These are phyloP conservation scores for Cyclura pinguis DNA, from an alignment of 2,797 vertebrate species.

Conservation along the genomic window DNA sequence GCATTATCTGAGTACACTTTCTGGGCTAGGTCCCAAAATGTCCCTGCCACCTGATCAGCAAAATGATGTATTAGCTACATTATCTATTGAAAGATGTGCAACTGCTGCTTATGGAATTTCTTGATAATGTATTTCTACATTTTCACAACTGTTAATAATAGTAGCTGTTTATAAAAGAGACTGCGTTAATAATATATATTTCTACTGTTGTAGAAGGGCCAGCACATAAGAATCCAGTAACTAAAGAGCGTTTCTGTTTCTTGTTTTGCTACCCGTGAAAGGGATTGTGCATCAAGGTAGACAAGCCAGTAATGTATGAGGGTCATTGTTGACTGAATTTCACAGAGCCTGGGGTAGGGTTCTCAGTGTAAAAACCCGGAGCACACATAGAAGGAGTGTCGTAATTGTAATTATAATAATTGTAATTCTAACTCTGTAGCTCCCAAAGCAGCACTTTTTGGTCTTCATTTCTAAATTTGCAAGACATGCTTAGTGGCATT, in stretches of 20 bases:
- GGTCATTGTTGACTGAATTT: neutral
- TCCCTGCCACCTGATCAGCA: neutral
- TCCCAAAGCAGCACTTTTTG: neutral
- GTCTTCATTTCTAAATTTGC: neutral
- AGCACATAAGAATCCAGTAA: neutral
- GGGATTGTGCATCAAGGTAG: neutral
- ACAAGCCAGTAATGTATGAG: neutral
- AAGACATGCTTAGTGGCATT: neutral
- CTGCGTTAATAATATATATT: neutral
- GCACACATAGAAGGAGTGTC: neutral
- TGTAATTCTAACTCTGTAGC: neutral
- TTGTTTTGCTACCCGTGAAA: neutral
- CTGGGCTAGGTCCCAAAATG: neutral
- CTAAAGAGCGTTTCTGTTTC: neutral
- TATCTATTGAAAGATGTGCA: neutral
- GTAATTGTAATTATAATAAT: neutral
- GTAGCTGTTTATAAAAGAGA: neutral
- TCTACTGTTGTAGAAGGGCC: neutral
- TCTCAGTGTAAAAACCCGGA: neutral
- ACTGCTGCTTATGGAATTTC: neutral
- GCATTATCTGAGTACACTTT: neutral
- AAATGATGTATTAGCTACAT: slow-evolving; percentile 1
- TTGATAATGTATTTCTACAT: neutral
- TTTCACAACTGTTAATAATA: neutral
- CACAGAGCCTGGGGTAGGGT: neutral